A percentile compares a stretch with the other conserved stretches of the same genome.
These are phyloP conservation scores for Lagenorhynchus albirostris DNA, from an alignment of 2,113 vertebrate genomes.

Conservation along the genomic window DNA sequence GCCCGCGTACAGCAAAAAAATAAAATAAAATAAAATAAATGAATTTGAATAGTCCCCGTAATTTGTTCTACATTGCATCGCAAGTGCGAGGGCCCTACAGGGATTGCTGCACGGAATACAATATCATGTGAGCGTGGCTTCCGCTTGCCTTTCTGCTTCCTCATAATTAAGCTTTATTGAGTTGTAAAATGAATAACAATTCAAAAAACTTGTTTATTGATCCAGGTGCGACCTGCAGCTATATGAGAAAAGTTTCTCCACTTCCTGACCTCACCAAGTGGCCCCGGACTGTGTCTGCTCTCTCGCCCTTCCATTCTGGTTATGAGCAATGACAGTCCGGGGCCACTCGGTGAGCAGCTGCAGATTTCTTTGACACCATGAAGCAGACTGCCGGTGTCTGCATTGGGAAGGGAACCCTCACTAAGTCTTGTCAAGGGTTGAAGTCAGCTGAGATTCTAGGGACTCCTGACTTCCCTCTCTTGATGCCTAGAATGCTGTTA, in stretches of 20 bases:
- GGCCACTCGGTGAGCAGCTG: too few species aligned
- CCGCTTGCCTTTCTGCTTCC: constrained; percentile 84
- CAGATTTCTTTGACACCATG: background rate
- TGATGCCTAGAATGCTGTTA: background rate
- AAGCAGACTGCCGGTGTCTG: background rate
- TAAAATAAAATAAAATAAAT: too few species aligned
- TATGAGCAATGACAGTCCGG: too few species aligned
- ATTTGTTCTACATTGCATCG: constrained; percentile 82
- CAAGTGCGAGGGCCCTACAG: constrained; percentile 78
- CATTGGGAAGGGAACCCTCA: background rate
- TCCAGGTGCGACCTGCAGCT: constrained; percentile 82
- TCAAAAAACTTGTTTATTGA: constrained; percentile 77
- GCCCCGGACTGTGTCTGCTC: background rate
- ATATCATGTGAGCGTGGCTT: constrained; percentile 82
- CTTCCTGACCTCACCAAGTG: constrained; percentile 60
- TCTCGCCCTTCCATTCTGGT: rapidly evolving
- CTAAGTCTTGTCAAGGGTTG: background rate
- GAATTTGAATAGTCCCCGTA: constrained; percentile 82
- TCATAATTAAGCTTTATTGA: constrained; percentile 91
- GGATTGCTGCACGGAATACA: constrained; percentile 82
- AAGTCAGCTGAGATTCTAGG: background rate
- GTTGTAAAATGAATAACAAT: constrained; percentile 88
- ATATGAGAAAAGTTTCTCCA: constrained; percentile 68
- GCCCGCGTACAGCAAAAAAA: too few species aligned
- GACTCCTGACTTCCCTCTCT: background rate